These are phyloP conservation scores for Thysanoteuthis rhombus DNA, from an alignment of 2,888 invertebrate genomes.

Conservation along the genomic window DNA sequence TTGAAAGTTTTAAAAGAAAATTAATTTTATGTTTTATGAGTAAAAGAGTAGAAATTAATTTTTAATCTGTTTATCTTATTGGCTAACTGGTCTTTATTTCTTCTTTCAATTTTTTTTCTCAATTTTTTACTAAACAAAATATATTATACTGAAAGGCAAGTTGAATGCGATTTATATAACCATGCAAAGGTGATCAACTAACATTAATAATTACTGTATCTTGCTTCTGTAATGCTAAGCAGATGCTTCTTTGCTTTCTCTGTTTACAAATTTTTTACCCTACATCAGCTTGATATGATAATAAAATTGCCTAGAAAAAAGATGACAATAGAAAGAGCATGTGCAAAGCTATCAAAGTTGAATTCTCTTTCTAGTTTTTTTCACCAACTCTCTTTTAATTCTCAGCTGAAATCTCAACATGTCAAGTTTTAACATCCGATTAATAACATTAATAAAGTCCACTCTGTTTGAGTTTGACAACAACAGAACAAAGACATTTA, in stretches of 20 bases:
- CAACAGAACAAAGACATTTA: no score
- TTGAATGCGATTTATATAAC: background rate
- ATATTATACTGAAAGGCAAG: background rate
- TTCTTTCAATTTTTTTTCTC: background rate
- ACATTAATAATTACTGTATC: background rate
- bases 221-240: background rate
- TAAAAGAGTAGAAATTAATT: background rate
- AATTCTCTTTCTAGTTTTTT: no score
- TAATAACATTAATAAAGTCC: no score
- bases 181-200: background rate
- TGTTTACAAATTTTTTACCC: background rate
- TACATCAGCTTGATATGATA: background rate
- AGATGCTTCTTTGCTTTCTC: background rate
- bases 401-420: no score
- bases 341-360: no score
- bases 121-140: background rate
- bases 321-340: no score
- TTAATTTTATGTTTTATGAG: background rate
- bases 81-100: background rate
- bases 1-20: background rate
- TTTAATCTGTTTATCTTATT: constrained; percentile 12
- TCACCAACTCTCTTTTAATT: no score
- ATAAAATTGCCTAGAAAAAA: background rate
- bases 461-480: no score
- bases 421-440: no score